Evolutionary conservation across 1,140 invertebrate species (phyloP).

Genomic region (Oncopeltus fasciatus): DNA sequence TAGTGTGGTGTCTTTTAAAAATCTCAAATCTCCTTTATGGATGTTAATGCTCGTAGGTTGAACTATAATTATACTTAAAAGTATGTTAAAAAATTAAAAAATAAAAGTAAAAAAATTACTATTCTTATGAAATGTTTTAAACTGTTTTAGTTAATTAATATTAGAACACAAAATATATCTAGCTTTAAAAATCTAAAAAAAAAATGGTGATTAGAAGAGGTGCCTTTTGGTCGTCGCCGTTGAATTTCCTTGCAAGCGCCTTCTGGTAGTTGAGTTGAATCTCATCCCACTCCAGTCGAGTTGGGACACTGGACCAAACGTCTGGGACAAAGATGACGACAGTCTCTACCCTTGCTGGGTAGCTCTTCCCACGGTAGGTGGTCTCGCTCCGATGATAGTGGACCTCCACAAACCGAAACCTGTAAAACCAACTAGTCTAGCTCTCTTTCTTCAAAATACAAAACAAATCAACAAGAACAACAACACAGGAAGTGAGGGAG

Average conservation of each 20-base stretch:
- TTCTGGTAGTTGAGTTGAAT: slow-evolving; percentile 66
- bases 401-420: slow-evolving; percentile 93
- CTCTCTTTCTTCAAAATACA: slow-evolving; percentile 4
- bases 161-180: not conserved
- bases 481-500: not conserved
- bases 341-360: slow-evolving; percentile 72
- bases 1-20: no score
- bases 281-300: slow-evolving; percentile 71
- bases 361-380: slow-evolving; percentile 65
- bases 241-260: slow-evolving; percentile 51
- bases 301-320: slow-evolving; percentile 82
- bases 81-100: no score
- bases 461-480: not conserved
- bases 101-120: no score
- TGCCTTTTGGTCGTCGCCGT: slow-evolving; percentile 47
- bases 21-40: no score
- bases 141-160: not conserved
- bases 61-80: no score
- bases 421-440: slow-evolving; percentile 33
- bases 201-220: slow-evolving; percentile 24
- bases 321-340: slow-evolving; percentile 95
- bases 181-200: not conserved
- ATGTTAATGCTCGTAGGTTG: no score
- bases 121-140: no score
- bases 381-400: slow-evolving; percentile 81